These are phyloP conservation scores for Aplochiton taeniatus DNA, from an alignment of 2,797 vertebrate genomes.

Conservation along the genomic window DNA sequence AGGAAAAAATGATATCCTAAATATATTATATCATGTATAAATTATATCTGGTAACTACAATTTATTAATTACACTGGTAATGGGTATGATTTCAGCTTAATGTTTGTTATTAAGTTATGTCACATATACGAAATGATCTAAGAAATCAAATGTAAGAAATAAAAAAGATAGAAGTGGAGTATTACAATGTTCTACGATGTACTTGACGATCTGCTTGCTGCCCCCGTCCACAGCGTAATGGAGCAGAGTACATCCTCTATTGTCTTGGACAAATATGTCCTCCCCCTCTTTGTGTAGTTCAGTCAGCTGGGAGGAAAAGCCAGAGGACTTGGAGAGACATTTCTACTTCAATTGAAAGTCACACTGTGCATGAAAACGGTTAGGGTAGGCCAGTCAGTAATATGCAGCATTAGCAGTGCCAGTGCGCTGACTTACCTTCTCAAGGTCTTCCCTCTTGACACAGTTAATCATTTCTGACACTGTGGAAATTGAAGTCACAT, in stretches of 20 bases:
- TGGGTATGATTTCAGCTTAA: too few species aligned
- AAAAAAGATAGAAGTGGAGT: too few species aligned
- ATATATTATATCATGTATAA: too few species aligned
- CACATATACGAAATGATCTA: too few species aligned
- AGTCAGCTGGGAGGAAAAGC: slow-evolving; percentile 72
- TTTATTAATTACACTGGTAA: too few species aligned
- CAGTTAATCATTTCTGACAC: slow-evolving; percentile 79
- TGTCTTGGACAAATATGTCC: slow-evolving; percentile 80
- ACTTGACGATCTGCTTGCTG: slow-evolving; percentile 88
- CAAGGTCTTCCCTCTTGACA: slow-evolving; percentile 80
- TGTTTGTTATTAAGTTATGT: too few species aligned
- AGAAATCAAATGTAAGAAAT: too few species aligned
- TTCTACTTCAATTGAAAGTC: neutral
- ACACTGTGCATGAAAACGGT: neutral
- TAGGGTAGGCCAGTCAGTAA: neutral
- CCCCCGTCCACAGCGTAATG: slow-evolving; percentile 84
- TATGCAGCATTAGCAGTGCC: neutral
- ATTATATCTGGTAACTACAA: too few species aligned
- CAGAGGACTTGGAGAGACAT: neutral
- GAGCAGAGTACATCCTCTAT: slow-evolving; percentile 81
- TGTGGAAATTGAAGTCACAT: slow-evolving; percentile 25
- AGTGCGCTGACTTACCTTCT: slow-evolving; percentile 71
- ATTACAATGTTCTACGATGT: slow-evolving; percentile 88
- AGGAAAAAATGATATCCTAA: too few species aligned
- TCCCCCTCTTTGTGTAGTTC: slow-evolving; percentile 83